Base-by-base conservation (phyloP, 1,140 invertebrate species). In the Venturia canescens region DNA sequence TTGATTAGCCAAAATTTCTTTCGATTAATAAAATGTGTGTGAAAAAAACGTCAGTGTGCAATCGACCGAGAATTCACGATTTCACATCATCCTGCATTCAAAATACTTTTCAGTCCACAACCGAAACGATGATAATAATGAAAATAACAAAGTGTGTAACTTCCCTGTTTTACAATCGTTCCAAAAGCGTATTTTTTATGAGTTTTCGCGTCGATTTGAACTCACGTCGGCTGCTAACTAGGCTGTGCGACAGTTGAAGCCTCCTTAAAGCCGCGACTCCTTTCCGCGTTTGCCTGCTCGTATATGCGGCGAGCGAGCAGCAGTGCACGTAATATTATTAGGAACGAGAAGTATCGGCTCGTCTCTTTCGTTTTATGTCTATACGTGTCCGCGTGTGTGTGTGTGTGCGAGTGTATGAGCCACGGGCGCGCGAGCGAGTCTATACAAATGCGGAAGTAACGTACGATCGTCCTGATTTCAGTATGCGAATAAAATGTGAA, bases 321-420 rank as follows among this genome's bases (percentile, higher is more conserved):
- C n/a, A n/a, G 60, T 23, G 26, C 23, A 63, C 60, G 60, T 63
- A 63, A 63, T 63, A 63, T 63, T 63, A 63, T 63, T 63, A 63
- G 60, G 60, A 63, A 23, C 21, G 60, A 63, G 60, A 63, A 63
- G 13, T 63, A 63, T 63, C 60, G 60, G 23, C 60, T 63, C 60
- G 11, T 63, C 60, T 63, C 23, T 27, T 26, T 63, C 60, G n/a
- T 26, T 63, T 26, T 63, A 13, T 63, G n/a, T 27, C 3, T 27
- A 1, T 53, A 18, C n/a, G 5, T 4, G 16, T 53, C n/a, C n/a
- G n/a, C 16, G 21, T 63, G n/a, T 27, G 23, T 63, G 0, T 63
- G 60, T 4, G 23, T n/a, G n/a, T n/a, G n/a, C n/a, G n/a, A n/a
- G n/a, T n/a, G n/a, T n/a, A n/a, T n/a, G n/a, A n/a, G n/a, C n/a